Percentiles rank a stretch among this genome's conserved stretches.
phyloP scores from a whole-genome alignment of 2,888 invertebrate species.

The Scaptomyza flava region DNA sequence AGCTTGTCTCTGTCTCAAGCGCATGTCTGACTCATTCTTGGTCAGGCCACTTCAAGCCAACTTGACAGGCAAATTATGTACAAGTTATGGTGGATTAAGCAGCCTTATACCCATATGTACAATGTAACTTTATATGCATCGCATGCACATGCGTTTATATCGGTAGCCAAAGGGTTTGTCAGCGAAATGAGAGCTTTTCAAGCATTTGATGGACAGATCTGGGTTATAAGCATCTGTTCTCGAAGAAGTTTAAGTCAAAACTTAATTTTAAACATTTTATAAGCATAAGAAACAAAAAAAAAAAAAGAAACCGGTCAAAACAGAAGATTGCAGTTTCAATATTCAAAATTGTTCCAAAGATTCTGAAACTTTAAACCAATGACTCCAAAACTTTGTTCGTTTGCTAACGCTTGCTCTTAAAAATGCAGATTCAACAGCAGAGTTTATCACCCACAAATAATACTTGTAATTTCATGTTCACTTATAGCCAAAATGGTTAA shows the following conservation, averaged over 20 bases:
- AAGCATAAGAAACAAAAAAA: conserved; percentile 7
- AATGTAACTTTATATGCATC: conserved; percentile 5
- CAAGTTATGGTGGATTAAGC: conserved; percentile 49
- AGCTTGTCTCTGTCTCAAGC: neutral
- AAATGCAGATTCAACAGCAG: too few species aligned
- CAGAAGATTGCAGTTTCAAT: neutral
- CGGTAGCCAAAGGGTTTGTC: conserved; percentile 53
- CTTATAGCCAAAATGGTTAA: neutral
- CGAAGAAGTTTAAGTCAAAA: conserved; percentile 12
- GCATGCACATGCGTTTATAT: conserved; percentile 3
- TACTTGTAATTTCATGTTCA: neutral
- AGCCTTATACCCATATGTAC: conserved; percentile 19
- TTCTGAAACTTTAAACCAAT: neutral
- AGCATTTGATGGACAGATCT: conserved; percentile 63
- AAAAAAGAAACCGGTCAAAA: conserved; percentile 1
- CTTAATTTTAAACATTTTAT: conserved; percentile 21
- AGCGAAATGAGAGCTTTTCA: conserved; percentile 29
- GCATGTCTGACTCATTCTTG: conserved; percentile 37
- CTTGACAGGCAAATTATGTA: conserved; percentile 55
- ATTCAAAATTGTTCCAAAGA: neutral
- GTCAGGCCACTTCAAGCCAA: conserved; percentile 5
- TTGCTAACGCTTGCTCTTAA: too few species aligned
- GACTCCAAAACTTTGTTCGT: neutral
- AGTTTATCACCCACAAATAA: neutral
- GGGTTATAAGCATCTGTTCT: conserved; percentile 47